Percentiles rank a stretch among this genome's conserved stretches.
Evolutionary conservation across 2,113 vertebrate genomes (phyloP).

Genomic region (Xenopus tropicalis): DNA sequence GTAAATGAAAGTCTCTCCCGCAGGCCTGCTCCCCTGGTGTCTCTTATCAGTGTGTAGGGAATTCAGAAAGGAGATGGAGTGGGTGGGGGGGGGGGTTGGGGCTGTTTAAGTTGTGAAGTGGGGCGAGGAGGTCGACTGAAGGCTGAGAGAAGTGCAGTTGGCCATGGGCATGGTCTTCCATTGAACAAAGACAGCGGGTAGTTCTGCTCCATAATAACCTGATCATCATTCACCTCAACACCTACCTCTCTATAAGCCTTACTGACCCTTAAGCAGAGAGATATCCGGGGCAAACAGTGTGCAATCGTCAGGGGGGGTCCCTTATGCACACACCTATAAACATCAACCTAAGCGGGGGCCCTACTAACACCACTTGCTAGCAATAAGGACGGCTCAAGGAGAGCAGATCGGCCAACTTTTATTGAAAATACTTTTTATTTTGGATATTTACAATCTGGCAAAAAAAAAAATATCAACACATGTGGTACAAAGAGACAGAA

Average conservation of each 20-base stretch:
- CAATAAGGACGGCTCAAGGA: constrained; percentile 16
- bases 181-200: no score
- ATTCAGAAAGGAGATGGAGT: constrained; percentile 5
- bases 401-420: constrained; percentile 19
- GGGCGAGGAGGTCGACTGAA: no score
- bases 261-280: background rate
- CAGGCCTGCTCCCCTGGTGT: background rate
- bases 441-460: constrained; percentile 30
- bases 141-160: no score
- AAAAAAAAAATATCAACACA: background rate
- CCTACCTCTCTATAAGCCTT: background rate
- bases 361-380: background rate
- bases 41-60: constrained; percentile 7
- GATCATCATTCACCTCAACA: no score
- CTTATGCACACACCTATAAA: no score
- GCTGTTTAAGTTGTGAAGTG: no score
- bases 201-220: no score
- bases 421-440: constrained; percentile 42
- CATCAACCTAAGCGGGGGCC: no score
- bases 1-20: constrained; percentile 4
- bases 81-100: no score
- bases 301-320: no score
- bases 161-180: no score
- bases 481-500: background rate
- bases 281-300: background rate